A percentile compares a stretch with the other conserved stretches of the same genome.
These are phyloP conservation scores for Agonopterix arenella DNA, from an alignment of 2,888 invertebrate genomes.

Conservation along the genomic window DNA sequence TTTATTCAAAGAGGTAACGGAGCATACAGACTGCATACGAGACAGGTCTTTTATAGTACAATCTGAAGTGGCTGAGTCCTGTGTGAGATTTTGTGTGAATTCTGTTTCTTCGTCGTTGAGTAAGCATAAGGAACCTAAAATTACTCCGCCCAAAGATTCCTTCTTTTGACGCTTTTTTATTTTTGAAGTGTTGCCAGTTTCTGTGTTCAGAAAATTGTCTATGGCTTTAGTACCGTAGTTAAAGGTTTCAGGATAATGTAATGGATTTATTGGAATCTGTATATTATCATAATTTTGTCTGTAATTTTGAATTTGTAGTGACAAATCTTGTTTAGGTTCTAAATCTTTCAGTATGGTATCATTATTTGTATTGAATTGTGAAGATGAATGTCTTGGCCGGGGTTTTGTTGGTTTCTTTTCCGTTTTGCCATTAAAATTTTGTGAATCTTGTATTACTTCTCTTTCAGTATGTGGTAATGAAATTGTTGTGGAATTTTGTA, in stretches of 20 bases:
- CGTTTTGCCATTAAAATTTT: too few species aligned
- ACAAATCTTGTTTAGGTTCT: too few species aligned
- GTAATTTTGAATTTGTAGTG: too few species aligned
- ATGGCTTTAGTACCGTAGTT: neutral
- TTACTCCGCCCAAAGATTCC: constrained; percentile 27
- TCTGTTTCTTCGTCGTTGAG: constrained; percentile 37
- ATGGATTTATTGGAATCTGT: too few species aligned
- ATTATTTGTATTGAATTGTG: too few species aligned
- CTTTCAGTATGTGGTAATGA: too few species aligned
- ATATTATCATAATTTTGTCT: too few species aligned
- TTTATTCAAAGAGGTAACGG: constrained; percentile 40
- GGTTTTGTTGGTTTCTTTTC: too few species aligned
- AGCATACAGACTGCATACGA: constrained; percentile 31
- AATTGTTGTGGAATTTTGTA: too few species aligned
- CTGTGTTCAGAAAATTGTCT: neutral
- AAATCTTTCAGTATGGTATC: too few species aligned
- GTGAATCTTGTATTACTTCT: too few species aligned
- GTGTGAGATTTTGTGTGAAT: constrained; percentile 13
- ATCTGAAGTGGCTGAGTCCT: constrained; percentile 16
- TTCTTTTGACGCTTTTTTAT: neutral
- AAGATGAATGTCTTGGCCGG: too few species aligned
- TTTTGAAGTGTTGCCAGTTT: neutral
- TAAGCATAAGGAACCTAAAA: constrained; percentile 44
- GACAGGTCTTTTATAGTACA: constrained; percentile 14
- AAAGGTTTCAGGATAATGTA: neutral